phyloP scores from a whole-genome alignment of 2,797 vertebrate genomes.

The Varecia variegata region DNA sequence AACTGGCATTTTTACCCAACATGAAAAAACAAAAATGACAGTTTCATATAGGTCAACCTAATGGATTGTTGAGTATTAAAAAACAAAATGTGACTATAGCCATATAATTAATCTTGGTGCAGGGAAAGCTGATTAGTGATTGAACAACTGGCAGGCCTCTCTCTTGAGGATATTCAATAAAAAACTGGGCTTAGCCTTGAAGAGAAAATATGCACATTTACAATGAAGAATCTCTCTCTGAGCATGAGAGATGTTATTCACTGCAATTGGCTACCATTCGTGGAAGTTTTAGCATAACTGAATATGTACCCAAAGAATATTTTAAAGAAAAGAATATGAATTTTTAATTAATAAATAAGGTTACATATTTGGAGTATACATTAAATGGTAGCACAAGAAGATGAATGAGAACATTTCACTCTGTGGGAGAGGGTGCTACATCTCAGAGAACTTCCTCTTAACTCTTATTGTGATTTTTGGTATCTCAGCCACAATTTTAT shows the following conservation, averaged over 20 bases:
- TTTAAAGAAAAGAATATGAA: neutral
- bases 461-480: neutral
- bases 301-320: neutral
- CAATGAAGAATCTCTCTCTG: neutral
- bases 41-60: neutral
- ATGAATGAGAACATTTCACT: neutral
- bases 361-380: neutral
- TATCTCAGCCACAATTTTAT: neutral
- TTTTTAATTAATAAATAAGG: neutral
- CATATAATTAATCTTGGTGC: neutral
- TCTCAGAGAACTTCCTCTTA: neutral
- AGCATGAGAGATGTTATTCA: neutral
- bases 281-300: neutral
- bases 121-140: neutral
- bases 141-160: neutral
- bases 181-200: neutral
- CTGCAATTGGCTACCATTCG: neutral
- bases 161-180: neutral
- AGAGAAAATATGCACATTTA: neutral
- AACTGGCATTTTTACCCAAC: neutral
- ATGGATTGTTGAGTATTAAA: neutral
- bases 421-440: neutral
- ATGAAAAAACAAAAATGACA: slow-evolving; percentile 7
- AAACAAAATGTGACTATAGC: neutral
- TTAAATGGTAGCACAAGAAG: neutral